Evolutionary conservation across 2,113 vertebrate species (phyloP).

Genomic region (Macrotis lagotis): DNA sequence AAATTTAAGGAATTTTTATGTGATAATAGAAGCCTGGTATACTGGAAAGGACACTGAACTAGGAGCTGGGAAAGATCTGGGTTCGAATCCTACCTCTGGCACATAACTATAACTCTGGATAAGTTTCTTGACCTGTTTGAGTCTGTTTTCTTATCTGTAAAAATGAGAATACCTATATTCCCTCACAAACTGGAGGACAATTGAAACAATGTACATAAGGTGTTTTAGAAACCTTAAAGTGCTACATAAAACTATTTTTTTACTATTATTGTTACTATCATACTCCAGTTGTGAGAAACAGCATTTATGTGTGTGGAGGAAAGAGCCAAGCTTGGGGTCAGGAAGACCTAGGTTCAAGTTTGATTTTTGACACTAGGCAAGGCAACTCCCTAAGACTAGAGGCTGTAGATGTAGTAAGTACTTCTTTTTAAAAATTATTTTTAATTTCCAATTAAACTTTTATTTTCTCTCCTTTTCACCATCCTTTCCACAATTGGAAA

Average conservation of each 20-base stretch:
- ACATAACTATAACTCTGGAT: neutral
- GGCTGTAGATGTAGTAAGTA: neutral
- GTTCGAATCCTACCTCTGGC: neutral
- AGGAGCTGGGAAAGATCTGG: neutral
- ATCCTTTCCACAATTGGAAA: neutral
- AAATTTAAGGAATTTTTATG: neutral
- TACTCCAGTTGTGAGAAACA: neutral
- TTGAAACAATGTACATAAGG: neutral
- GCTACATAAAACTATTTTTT: neutral
- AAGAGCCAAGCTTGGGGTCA: neutral
- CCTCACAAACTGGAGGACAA: neutral
- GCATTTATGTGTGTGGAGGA: neutral
- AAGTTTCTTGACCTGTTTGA: neutral
- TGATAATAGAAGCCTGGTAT: neutral
- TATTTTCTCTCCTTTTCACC: neutral
- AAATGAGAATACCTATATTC: neutral
- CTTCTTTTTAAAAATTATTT: too few relatives aligned
- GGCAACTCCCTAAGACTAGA: neutral
- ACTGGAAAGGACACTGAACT: neutral
- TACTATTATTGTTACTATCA: neutral
- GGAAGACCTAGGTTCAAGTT: neutral
- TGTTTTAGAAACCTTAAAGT: accelerated
- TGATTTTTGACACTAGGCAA: neutral
- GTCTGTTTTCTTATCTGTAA: neutral
- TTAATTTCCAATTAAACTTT: neutral